Evolutionary conservation across 2,113 vertebrate species (phyloP), one percentile per base, ranked within the genome.

Genomic region (Rhynchomys soricoides): DNA sequence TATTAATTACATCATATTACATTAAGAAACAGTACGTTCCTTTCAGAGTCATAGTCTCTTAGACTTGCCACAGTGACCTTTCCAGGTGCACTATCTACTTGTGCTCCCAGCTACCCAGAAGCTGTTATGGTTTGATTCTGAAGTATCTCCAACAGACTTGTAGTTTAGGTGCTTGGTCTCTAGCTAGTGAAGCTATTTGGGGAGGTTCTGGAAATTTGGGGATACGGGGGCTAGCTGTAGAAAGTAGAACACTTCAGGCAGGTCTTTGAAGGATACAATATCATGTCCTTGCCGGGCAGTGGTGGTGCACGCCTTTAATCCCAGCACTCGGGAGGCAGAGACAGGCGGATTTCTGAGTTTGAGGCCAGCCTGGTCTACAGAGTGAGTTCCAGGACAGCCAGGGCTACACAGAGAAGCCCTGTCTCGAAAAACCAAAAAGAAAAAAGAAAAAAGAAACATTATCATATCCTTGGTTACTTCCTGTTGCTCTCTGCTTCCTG

Each of bases 21-120:
- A 70, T 55, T 37, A 21, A 79, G 43, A 82, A 82, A 79, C 13
- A 91, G 48, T 50, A 66, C 29, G 29, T 83, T 45, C 31, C 40
- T 79, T 94, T n/a, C 83, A 95, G 37, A 93, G 62, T 95, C 11
- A 74, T 16, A 40, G 40, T 88, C 40, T 91, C 45, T 64, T 77
- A 78, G 52, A 93, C 83, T 45, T 74, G 48, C n/a, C 83, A 68
- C 59, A 78, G 31, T 64, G 8, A 52, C 43, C 15, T 64, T 83
- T 57, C 43, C 7, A 21, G 2, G 68, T 2, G n/a, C 5, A n/a
- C 16, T 59, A 7, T 50, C 15, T 26, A 48, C 17, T 24, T 73
- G 26, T 17, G 52, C 12, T 31, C 55, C 40, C 43, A 55, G 93
- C 24, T 52, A 34, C 37, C 48, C 37, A 7, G 45, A 17, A 94